These are phyloP conservation scores for Orthonyx spaldingii DNA, from an alignment of 2,113 vertebrate genomes.

Conservation along the genomic window DNA sequence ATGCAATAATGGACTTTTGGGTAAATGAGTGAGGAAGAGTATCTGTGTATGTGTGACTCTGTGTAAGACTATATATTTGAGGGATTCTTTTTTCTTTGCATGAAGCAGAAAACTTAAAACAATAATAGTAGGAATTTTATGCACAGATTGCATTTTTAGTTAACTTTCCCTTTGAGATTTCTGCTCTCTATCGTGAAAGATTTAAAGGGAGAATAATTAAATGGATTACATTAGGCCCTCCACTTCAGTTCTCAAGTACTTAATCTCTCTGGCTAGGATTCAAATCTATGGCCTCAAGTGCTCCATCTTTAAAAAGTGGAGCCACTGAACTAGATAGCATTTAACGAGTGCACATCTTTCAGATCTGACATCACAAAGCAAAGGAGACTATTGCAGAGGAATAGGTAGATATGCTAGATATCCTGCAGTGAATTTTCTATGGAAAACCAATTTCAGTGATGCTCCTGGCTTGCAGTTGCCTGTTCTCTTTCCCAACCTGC, in stretches of 20 bases:
- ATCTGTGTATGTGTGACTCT: neutral
- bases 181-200: neutral
- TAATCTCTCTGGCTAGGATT: constrained; percentile 27
- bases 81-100: neutral
- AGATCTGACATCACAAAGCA: neutral
- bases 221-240: neutral
- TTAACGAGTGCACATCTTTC: neutral
- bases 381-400: neutral
- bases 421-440: neutral
- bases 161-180: neutral
- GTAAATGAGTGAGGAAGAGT: neutral
- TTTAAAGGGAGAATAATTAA: constrained; percentile 3
- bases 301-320: neutral
- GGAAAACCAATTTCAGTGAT: neutral
- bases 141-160: neutral
- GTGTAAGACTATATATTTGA: neutral
- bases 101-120: neutral
- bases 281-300: neutral
- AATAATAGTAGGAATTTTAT: neutral
- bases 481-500: neutral
- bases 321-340: neutral
- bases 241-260: neutral
- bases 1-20: neutral
- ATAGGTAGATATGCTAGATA: neutral
- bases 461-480: neutral